Evolutionary conservation across 2,113 vertebrate genomes (phyloP).

Genomic region (Mirza zaza): DNA sequence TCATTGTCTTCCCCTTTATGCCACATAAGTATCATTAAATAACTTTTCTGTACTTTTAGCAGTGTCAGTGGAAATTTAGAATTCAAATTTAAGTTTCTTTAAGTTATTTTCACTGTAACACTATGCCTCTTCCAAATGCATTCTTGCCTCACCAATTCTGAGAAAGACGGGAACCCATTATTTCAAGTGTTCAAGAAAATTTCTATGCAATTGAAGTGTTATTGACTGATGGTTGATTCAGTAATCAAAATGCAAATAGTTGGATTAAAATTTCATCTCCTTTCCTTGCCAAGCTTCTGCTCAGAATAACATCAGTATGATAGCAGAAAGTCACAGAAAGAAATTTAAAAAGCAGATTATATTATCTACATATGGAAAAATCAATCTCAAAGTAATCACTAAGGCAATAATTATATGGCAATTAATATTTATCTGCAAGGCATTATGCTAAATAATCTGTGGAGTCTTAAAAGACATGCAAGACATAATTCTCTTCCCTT

Average conservation of each 20-base stretch:
- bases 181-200: conserved; percentile 26
- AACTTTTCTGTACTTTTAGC: neutral
- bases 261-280: conserved; percentile 48
- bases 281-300: conserved; percentile 1
- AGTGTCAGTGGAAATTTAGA: neutral
- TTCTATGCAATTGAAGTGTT: conserved; percentile 43
- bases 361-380: conserved; percentile 20
- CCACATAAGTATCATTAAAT: neutral
- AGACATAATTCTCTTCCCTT: neutral
- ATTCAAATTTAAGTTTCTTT: conserved; percentile 9
- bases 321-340: neutral
- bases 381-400: conserved; percentile 35
- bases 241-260: conserved; percentile 66
- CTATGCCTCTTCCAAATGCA: neutral
- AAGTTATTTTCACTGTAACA: neutral
- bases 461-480: neutral
- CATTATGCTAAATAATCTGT: conserved; percentile 37
- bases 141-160: neutral
- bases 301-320: conserved; percentile 26
- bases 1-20: neutral
- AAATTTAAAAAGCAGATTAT: conserved; percentile 36
- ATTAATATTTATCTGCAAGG: conserved; percentile 9
- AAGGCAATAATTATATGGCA: conserved; percentile 21
- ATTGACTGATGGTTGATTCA: conserved; percentile 24
- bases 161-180: conserved; percentile 7